Evolutionary conservation across 2,888 invertebrate species (phyloP), one percentile per base, ranked within the genome.

Genomic region (Mimachlamys varia): DNA sequence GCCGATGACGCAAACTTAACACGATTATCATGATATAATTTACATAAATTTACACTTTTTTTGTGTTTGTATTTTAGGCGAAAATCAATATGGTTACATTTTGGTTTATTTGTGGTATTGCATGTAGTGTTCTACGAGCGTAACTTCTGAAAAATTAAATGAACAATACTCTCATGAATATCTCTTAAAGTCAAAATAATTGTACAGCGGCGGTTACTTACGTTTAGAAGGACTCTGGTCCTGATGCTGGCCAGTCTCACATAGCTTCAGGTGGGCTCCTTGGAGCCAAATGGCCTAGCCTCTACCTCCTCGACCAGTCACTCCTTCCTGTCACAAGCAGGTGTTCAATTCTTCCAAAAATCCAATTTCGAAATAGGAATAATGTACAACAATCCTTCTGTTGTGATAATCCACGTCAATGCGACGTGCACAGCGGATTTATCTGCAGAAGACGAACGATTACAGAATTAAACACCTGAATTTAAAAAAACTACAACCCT

Each of bases 261-360:
- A 76, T 76, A 33, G 27, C 76, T 76, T 76, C 76, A 76, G 76
- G 33, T 27, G 33, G 76, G 33, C 76, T 76, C 76, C 76, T 33
- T 76, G 1, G 76, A 33, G 76, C 58, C 19, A 58, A 53, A 53
- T 53, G n/a, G 22, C 62, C 15, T n/a, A 62, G n/a, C 62, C 62
- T 62, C n/a, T 17, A 33, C 22, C 27, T 76, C 27, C 33, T 76
- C 76, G 4, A 76, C 76, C 76, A 12, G 22, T 58, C 12, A 53
- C 53, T 2, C 13, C 53, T 62, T 62, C 1, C 1, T 1, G 62
- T 76, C 33, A 33, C 76, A 12, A 33, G 12, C 76, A 76, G 76
- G 76, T 76, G 76, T 76, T 76, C 76, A 76, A 76, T 33, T 76
- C 76, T 76, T 76, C 76, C 76, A 33, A 33, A 76, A 76, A 76